Evolutionary conservation across 1,140 invertebrate species (phyloP).

Genomic region (Rhyzopertha dominica): DNA sequence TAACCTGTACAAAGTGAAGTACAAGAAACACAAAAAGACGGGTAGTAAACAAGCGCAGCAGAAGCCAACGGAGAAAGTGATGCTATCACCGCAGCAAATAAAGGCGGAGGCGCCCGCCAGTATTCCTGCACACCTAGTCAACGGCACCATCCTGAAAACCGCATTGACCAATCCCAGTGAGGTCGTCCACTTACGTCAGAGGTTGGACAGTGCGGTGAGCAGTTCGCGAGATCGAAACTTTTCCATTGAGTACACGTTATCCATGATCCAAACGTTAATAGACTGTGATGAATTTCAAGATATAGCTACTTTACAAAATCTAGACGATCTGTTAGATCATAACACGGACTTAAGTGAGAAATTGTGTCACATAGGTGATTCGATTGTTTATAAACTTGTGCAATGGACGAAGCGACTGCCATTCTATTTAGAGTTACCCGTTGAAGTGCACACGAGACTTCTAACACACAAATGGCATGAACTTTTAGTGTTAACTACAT

Average conservation of each 20-base stretch:
- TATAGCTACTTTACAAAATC: constrained; percentile 83
- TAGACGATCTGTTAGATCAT: constrained; percentile 85
- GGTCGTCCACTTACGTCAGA: constrained; percentile 81
- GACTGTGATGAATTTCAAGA: constrained; percentile 95
- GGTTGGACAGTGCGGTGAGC: constrained; percentile 78
- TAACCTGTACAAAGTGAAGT: constrained; percentile 98
- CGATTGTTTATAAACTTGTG: constrained; percentile 93
- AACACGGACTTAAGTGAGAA: constrained; percentile 88
- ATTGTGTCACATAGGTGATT: constrained; percentile 91
- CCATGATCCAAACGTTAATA: constrained; percentile 85
- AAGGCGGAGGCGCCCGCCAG: constrained; percentile 44
- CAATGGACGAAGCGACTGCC: constrained; percentile 97
- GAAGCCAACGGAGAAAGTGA: constrained; percentile 45
- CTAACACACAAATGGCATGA: constrained; percentile 98
- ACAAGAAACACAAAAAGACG: constrained; percentile 94
- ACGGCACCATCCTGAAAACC: constrained; percentile 89
- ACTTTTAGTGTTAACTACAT: constrained; percentile 87
- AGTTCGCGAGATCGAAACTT: constrained; percentile 78
- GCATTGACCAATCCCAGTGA: constrained; percentile 90
- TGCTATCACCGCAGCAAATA: constrained; percentile 48
- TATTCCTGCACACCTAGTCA: constrained; percentile 69
- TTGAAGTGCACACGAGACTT: constrained; percentile 89
- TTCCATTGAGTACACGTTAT: constrained; percentile 71
- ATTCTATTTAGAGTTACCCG: constrained; percentile 91
- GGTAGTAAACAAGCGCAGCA: constrained; percentile 54